Base-by-base conservation (phyloP, 2,888 invertebrate species). In the Sinhomidia bicolor region DNA sequence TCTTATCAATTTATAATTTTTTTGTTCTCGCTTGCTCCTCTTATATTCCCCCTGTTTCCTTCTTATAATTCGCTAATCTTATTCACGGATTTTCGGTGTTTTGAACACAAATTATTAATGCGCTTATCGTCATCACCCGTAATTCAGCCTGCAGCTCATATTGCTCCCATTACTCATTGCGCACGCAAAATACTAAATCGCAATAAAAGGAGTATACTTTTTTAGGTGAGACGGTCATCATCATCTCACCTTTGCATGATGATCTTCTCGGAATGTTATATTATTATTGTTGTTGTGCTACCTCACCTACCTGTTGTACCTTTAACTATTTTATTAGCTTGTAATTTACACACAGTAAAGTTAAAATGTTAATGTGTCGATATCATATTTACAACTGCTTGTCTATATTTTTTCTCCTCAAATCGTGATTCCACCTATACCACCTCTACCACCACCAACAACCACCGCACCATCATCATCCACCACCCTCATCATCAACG, bases 51-150 rank as follows among this genome's bases (percentile, higher is more conserved):
- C 17, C 9, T 23, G 23, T 57, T 51, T 51, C n/a, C 32, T 65
- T 12, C 17, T 65, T n/a, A 36, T 36, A 36, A 36, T 76, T 29
- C n/a, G 14, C 17, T 54, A 51, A 76, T 76, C 68, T 26, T 44
- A 29, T 86, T 86, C 74, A 76, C 81, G 83, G 88, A 88, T 83
- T 88, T 88, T 88, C 88, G 83, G 88, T 82, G 17, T 76, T 83
- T 88, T 88, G 87, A 71, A 47, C 87, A 83, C 81, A 87, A 82
- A 82, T 82, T 87, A 87, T 62, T 36, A 76, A 78, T 78, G 41
- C 17, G 9, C 26, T 76, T 88, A 88, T 82, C 87, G 74, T 36
- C 12, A 65, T 41, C 23, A 62, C 26, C 20, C 57, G 23, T 44
- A 26, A 83, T 86, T 62, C 51, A 41, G 47, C 87, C 87, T 47